phyloP scores from a whole-genome alignment of 2,797 vertebrate genomes.

The Schizopygopsis malacanthus region DNA sequence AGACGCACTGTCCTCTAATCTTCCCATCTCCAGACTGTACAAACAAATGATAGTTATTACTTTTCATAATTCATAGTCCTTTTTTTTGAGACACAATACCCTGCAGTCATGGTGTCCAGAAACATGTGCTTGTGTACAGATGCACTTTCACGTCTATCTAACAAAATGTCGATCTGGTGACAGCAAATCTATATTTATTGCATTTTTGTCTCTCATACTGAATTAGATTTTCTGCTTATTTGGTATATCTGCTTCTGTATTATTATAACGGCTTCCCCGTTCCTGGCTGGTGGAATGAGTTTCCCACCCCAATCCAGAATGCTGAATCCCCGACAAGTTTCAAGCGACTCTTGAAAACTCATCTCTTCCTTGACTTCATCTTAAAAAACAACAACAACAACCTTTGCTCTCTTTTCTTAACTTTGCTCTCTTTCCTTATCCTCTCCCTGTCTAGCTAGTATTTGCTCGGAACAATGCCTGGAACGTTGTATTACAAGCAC shows the following conservation, averaged over 20 bases:
- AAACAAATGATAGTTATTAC: slow-evolving; percentile 56
- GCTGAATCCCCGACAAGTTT: too few species aligned
- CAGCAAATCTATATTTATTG: slow-evolving; percentile 28
- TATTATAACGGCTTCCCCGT: too few species aligned
- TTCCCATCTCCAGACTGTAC: slow-evolving; percentile 57
- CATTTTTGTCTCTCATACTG: not conserved
- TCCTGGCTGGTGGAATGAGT: too few species aligned
- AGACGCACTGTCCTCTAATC: slow-evolving; percentile 51
- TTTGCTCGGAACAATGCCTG: too few species aligned
- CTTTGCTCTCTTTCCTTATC: too few species aligned
- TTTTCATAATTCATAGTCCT: slow-evolving; percentile 47
- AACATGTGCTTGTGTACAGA: slow-evolving; percentile 21
- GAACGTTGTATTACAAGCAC: too few species aligned
- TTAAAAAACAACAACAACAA: too few species aligned
- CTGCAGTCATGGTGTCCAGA: slow-evolving; percentile 16
- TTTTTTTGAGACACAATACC: slow-evolving; percentile 4
- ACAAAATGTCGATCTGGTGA: not conserved
- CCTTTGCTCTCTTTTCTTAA: too few species aligned
- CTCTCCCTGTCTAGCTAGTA: too few species aligned
- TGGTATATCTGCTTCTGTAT: slow-evolving; percentile 5
- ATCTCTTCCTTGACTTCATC: too few species aligned
- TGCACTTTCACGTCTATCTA: slow-evolving; percentile 19
- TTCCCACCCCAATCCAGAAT: too few species aligned
- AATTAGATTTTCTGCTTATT: slow-evolving; percentile 5
- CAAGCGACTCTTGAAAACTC: too few species aligned